Conservation (phyloP, 2,797 vertebrate species). For the Molothrus ater region DNA sequence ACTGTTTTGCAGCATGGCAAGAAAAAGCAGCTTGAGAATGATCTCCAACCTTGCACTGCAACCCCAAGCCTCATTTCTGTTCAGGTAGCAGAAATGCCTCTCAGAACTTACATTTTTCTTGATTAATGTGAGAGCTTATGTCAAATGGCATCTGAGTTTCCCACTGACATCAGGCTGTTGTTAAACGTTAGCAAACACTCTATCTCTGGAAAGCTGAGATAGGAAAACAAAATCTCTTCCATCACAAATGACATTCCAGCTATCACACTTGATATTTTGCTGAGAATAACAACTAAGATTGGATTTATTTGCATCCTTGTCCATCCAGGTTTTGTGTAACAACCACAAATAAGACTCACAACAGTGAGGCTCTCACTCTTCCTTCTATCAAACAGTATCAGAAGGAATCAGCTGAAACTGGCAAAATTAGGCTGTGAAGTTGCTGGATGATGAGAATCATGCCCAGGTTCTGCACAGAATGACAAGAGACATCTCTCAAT, state of each 20-base stretch:
- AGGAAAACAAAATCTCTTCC: constrained; percentile 31
- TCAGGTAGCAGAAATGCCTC: neutral
- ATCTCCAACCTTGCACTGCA: neutral
- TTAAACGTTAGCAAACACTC: constrained; percentile 1
- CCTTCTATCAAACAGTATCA: constrained; percentile 17
- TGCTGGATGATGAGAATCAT: neutral
- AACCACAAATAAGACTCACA: neutral
- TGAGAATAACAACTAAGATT: constrained; percentile 25
- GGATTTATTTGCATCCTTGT: constrained; percentile 1
- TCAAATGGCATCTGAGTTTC: constrained; percentile 27
- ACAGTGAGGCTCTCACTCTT: neutral
- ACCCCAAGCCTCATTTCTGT: neutral
- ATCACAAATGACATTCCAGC: constrained; percentile 45
- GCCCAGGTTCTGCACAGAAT: neutral
- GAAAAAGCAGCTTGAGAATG: neutral
- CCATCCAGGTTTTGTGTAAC: constrained; percentile 12
- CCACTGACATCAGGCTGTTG: neutral
- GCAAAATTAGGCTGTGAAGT: constrained; percentile 8
- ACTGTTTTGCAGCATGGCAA: neutral
- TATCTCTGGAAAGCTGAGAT: constrained; percentile 9
- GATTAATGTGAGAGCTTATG: constrained; percentile 29
- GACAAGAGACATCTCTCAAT: neutral
- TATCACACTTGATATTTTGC: constrained; percentile 35
- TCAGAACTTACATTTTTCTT: constrained; percentile 1
- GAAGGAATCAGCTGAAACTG: constrained; percentile 37